Percentiles rank a stretch among this genome's conserved stretches.
These are phyloP conservation scores for Parauchenoglanis punctatus DNA, from an alignment of 2,797 vertebrate genomes.

Conservation along the genomic window DNA sequence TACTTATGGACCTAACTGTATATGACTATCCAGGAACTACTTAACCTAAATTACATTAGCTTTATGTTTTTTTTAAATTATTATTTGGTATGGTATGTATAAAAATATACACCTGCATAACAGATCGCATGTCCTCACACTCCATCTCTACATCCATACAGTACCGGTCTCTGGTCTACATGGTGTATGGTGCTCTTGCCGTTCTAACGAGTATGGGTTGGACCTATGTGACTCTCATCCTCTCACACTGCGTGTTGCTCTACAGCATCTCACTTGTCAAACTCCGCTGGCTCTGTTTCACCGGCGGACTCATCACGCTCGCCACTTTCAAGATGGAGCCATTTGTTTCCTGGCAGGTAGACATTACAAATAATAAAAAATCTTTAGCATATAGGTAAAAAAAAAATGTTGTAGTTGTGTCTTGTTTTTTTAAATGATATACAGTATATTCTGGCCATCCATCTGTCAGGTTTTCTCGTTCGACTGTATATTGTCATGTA, in stretches of 20 bases:
- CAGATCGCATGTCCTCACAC: neutral
- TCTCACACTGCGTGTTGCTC: slow-evolving; percentile 90
- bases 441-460: neutral
- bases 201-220: slow-evolving; percentile 91
- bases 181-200: slow-evolving; percentile 84
- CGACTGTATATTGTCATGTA: neutral
- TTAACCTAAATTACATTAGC: neutral
- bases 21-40: neutral
- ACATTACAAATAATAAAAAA: neutral
- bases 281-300: slow-evolving; percentile 90
- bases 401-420: neutral
- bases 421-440: neutral
- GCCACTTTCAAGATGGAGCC: slow-evolving; percentile 92
- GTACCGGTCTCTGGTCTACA: slow-evolving; percentile 77
- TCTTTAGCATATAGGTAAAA: neutral
- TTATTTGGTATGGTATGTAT: neutral
- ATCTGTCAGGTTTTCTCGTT: neutral
- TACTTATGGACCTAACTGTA: too few relatives aligned
- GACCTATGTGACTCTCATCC: slow-evolving; percentile 85
- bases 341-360: slow-evolving; percentile 92
- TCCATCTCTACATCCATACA: neutral
- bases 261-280: slow-evolving; percentile 88
- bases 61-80: neutral
- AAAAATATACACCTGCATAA: neutral
- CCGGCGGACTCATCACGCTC: slow-evolving; percentile 85